Evolutionary conservation across 2,888 invertebrate genomes (phyloP), one percentile per base, ranked within the genome.

Genomic region (Monoplex corrugatus): DNA sequence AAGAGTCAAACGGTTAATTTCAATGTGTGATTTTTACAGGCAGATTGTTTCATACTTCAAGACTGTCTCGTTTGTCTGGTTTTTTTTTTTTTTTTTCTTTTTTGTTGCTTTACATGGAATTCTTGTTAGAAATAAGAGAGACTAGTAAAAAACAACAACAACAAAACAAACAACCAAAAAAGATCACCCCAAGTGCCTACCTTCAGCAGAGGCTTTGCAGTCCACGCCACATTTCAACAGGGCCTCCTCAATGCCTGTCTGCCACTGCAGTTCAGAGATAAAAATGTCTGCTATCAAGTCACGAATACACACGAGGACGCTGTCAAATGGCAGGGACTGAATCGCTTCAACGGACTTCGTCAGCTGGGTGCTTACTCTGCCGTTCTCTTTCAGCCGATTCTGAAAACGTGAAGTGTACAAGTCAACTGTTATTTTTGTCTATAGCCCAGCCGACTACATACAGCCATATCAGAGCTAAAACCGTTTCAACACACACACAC

Each of bases 191-290:
- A 23, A 68, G 35, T n/a, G 40, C 44, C 28, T 50, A 96, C 96
- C 93, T 88, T 95, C 95, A 87, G 93, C 94, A 2, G 95, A 95
- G 2, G 95, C 90, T 86, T 94, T 94, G 43, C 94, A 92, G 90
- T 95, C 95, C 75, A 95, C 93, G 5, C 95, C 95, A 93, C 95
- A 95, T 68, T 94, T 93, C 89, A 95, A 94, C 32, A 96, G 90
- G 23, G 95, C 93, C 28, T 87, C 91, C 86, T 96, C 96, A 32
- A 95, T 94, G 13, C 93, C 93, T 23, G 92, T 91, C 91, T 95
- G 93, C 95, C 95, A 96, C 8, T 91, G 88, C n/a, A 93, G 86
- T 84, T 93, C 92, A 32, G 91, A 91, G 78, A 92, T 92, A 28
- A 95, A 90, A 2, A 94, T 89, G 85, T 93, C 93, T 19, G 94